Conservation (phyloP, 2,797 vertebrate species). For the Columba guinea region DNA sequence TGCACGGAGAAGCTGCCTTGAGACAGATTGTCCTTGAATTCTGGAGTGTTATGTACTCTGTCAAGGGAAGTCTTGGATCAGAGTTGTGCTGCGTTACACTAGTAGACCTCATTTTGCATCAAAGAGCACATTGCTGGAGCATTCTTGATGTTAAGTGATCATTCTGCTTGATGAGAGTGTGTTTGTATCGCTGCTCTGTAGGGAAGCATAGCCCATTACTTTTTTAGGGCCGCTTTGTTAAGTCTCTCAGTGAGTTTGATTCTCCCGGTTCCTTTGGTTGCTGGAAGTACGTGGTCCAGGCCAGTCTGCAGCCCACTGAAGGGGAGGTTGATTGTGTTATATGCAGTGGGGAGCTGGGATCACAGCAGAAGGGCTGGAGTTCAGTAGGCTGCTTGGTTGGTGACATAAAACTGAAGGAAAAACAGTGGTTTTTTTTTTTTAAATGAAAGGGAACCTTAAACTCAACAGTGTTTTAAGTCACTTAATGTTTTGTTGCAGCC, state of each 20-base stretch:
- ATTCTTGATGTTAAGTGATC: background rate
- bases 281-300: background rate
- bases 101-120: background rate
- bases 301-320: too few relatives aligned
- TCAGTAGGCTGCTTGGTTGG: background rate
- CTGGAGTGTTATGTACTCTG: fast-evolving
- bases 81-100: background rate
- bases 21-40: background rate
- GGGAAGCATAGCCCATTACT: background rate
- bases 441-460: background rate
- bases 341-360: background rate
- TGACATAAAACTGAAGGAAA: background rate
- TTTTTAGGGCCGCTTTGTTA: background rate
- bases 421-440: background rate
- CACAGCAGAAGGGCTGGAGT: background rate
- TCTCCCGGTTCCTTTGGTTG: background rate
- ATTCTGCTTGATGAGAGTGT: background rate
- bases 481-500: background rate
- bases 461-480: background rate
- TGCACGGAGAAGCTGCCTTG: background rate
- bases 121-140: background rate
- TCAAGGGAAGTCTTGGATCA: background rate
- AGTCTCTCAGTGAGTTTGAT: background rate
- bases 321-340: background rate
- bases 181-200: background rate